Conservation (phyloP, 1,140 invertebrate species). For the Drosophila ironensis region DNA sequence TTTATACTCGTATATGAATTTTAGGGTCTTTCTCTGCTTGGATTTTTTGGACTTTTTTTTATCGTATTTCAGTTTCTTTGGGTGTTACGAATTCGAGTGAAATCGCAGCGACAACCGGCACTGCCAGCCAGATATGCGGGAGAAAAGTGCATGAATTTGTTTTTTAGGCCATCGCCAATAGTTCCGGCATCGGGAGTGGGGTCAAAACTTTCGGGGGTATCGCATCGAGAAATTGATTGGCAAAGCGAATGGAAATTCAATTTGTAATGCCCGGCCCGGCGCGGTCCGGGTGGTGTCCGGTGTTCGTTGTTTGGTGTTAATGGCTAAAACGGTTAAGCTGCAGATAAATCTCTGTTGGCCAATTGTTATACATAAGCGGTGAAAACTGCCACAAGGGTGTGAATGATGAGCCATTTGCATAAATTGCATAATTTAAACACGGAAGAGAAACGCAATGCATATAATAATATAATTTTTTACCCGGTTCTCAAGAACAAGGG, state of each 20-base stretch:
- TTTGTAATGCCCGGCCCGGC: constrained; percentile 37
- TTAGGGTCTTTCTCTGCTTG: constrained; percentile 45
- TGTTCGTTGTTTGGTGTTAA: constrained; percentile 8
- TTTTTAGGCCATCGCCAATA: constrained; percentile 58
- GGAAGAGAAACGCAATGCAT: too few species aligned
- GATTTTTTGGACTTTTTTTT: constrained; percentile 15
- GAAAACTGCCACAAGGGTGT: constrained; percentile 20
- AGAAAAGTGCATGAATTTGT: constrained; percentile 70
- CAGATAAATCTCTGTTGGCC: constrained; percentile 15
- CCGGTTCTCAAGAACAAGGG: background rate
- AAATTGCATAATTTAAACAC: constrained; percentile 15
- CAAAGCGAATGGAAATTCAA: constrained; percentile 70
- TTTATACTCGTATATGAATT: constrained; percentile 54
- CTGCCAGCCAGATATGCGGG: constrained; percentile 36
- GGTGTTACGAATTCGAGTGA: constrained; percentile 78
- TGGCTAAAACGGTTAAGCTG: constrained; percentile 22
- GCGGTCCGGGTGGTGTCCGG: background rate
- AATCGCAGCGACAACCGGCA: constrained; percentile 46
- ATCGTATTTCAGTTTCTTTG: constrained; percentile 48
- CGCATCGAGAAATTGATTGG: constrained; percentile 66
- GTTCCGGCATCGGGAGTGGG: constrained; percentile 68
- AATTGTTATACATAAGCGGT: constrained; percentile 30
- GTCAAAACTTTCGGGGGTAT: constrained; percentile 41
- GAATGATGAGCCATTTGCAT: constrained; percentile 21
- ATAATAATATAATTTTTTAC: background rate